phyloP scores from a whole-genome alignment of 2,888 invertebrate genomes.

The Priapulus caudatus region DNA sequence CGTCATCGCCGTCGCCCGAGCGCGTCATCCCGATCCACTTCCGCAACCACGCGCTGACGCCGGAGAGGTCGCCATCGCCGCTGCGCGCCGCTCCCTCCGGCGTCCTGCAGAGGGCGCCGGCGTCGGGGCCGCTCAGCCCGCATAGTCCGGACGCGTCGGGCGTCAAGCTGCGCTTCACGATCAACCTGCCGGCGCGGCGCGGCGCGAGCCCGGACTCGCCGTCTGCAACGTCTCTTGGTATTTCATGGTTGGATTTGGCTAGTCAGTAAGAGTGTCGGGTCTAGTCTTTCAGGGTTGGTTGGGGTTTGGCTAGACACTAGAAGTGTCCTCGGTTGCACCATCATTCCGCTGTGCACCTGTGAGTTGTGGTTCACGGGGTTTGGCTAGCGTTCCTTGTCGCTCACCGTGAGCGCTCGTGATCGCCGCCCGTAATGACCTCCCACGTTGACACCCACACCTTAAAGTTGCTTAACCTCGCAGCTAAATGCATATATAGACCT shows the following conservation, averaged over 20 bases:
- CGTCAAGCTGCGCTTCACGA: neutral
- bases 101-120: neutral
- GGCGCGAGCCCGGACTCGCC: slow-evolving; percentile 11
- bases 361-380: too few species aligned
- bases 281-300: too few species aligned
- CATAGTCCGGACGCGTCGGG: neutral
- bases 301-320: too few species aligned
- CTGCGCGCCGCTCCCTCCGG: neutral
- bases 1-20: neutral
- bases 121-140: neutral
- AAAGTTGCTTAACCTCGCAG: too few species aligned
- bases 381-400: too few species aligned
- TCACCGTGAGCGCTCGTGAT: too few species aligned
- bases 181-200: neutral
- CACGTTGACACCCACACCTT: too few species aligned
- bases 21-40: neutral
- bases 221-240: slow-evolving; percentile 64
- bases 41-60: neutral
- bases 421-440: too few species aligned
- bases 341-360: too few species aligned
- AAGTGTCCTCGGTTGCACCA: too few species aligned
- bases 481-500: too few species aligned
- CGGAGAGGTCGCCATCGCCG: too few species aligned
- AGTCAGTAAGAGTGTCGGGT: slow-evolving; percentile 43
- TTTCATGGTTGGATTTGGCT: slow-evolving; percentile 70